phyloP scores from a whole-genome alignment of 2,888 invertebrate species.

The Tipula lateralis region DNA sequence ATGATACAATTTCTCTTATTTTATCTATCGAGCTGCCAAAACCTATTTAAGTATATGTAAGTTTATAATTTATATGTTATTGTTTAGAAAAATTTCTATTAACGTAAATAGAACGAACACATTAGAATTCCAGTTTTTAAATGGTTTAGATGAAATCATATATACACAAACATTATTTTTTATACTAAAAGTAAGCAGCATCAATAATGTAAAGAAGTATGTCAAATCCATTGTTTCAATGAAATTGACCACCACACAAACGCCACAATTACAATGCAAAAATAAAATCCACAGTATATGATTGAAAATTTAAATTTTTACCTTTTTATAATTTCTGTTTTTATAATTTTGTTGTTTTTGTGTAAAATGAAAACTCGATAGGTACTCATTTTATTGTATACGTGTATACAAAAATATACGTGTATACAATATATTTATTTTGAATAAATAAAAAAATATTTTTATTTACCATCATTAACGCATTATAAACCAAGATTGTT shows the following conservation, averaged over 20 bases:
- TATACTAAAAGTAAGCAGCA: neutral
- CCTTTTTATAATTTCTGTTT: neutral
- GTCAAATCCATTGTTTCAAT: neutral
- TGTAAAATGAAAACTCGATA: neutral
- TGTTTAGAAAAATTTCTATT: neutral
- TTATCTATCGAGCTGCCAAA: neutral
- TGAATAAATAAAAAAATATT: neutral
- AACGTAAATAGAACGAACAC: neutral
- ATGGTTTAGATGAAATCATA: conserved; percentile 11
- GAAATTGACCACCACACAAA: neutral
- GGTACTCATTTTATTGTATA: neutral
- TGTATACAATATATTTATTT: neutral
- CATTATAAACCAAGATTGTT: neutral
- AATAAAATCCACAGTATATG: neutral
- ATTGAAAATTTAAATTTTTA: neutral
- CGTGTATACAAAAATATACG: neutral
- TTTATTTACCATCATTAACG: conserved; percentile 14
- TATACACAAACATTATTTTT: neutral
- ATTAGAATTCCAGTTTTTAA: neutral
- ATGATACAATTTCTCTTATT: neutral
- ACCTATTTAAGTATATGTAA: neutral
- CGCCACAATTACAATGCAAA: neutral
- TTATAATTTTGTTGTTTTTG: neutral
- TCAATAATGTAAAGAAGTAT: neutral
- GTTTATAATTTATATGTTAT: neutral